Evolutionary conservation across 2,113 vertebrate genomes (phyloP), one percentile per base, ranked within the genome.

Genomic region (Hipposideros armiger): DNA sequence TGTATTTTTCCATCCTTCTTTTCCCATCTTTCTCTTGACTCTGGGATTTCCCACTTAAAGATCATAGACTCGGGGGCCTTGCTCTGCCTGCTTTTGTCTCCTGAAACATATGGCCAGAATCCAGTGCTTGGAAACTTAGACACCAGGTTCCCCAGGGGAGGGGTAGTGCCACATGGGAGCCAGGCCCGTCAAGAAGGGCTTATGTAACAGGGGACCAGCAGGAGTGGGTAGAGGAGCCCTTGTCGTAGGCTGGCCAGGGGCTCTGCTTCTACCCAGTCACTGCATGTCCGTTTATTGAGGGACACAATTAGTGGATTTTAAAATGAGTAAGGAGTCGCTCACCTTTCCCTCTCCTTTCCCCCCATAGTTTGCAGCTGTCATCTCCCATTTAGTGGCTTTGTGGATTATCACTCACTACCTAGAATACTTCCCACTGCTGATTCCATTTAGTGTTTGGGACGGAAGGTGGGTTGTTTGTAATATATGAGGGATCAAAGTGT

Each of bases 1-100:
- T 93, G n/a, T 97, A 47, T 95, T 94, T 95, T 95, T 87, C 83
- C 45, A 9, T 30, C 60, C 36, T 88, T 30, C 22, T 82, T 24
- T 89, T 95, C 32, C 72, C 28, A 7, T 52, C 36, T 93, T 90
- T 36, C 64, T 93, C 36, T 83, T 70, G 50, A 76, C 72, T 40
- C 76, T 72, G 45, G 52, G 26, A 74, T 80, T 96, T 94, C 62
- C 52, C 32, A 89, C 47, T 54, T 67, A 56, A 36, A 52, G 26
- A 66, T 73, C 6, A 19, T 70, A 16, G 42, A 72, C 11, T 2
- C 0, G 90, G 64, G 45, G 52, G 16, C 26, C 45, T 91, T 87
- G 15, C 22, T 76, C 86, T 45, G 8, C 66, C 22, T 76, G 54
- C 28, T 45, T 87, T 56, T 96, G 47, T 78, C 22, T 9, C 76